Conservation (phyloP, 2,888 invertebrate species). For the Troides aeacus region DNA sequence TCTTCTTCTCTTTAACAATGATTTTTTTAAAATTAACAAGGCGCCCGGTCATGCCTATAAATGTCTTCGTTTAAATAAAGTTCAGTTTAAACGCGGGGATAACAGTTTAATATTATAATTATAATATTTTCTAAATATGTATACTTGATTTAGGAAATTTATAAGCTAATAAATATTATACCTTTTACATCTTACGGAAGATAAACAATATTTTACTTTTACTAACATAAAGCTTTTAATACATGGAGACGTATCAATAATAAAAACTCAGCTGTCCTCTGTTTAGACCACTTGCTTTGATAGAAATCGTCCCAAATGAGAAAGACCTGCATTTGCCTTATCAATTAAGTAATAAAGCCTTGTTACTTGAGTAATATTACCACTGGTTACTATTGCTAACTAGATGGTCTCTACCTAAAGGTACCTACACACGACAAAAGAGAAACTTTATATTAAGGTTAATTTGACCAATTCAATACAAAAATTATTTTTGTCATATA, state of each 20-base stretch:
- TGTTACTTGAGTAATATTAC: no score
- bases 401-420: no score
- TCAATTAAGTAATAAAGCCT: no score
- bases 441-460: no score
- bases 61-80: slow-evolving; percentile 16
- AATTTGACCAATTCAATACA: no score
- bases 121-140: not conserved
- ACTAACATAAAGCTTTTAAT: not conserved
- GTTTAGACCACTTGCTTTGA: no score
- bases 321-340: no score
- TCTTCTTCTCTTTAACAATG: slow-evolving; percentile 16
- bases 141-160: not conserved
- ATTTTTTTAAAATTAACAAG: slow-evolving; percentile 24
- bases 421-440: no score
- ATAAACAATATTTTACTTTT: not conserved
- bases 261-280: not conserved
- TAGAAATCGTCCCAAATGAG: no score
- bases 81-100: not conserved
- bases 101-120: not conserved
- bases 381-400: no score
- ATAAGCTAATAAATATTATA: not conserved
- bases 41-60: slow-evolving; percentile 11
- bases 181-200: not conserved
- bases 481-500: no score
- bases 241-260: not conserved